Evolutionary conservation across 2,113 vertebrate species (phyloP).

Genomic region (Haemorhous mexicanus): DNA sequence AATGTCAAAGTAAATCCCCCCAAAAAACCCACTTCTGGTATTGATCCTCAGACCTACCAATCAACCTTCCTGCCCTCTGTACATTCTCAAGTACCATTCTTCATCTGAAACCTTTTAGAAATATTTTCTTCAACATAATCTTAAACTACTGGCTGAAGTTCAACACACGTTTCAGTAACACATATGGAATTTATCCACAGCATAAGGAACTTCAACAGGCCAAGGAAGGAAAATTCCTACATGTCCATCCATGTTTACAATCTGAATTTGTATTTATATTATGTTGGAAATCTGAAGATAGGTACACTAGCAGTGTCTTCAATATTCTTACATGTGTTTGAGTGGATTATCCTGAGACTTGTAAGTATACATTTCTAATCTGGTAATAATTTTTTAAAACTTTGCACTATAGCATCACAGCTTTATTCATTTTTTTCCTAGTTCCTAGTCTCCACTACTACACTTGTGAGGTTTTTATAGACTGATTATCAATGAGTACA

Average conservation of each 20-base stretch:
- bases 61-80: constrained; percentile 13
- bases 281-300: neutral
- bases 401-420: neutral
- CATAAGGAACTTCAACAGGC: constrained; percentile 16
- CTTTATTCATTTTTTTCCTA: neutral
- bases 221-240: constrained; percentile 41
- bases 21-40: constrained; percentile 53
- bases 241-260: neutral
- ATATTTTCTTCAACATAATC: constrained; percentile 37
- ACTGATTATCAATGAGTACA: neutral
- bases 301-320: neutral
- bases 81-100: constrained; percentile 42
- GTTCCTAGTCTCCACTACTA: neutral
- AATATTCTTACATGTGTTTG: neutral
- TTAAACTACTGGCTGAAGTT: constrained; percentile 60
- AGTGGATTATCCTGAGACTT: constrained; percentile 30
- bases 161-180: constrained; percentile 41
- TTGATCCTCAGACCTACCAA: constrained; percentile 37
- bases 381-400: neutral
- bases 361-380: neutral
- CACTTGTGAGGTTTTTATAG: neutral
- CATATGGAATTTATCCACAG: constrained; percentile 63
- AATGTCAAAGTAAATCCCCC: constrained; percentile 60
- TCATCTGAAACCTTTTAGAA: constrained; percentile 63
- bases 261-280: constrained; percentile 1